phyloP scores from a whole-genome alignment of 2,797 vertebrate species.

The Sebastolobus alascanus region DNA sequence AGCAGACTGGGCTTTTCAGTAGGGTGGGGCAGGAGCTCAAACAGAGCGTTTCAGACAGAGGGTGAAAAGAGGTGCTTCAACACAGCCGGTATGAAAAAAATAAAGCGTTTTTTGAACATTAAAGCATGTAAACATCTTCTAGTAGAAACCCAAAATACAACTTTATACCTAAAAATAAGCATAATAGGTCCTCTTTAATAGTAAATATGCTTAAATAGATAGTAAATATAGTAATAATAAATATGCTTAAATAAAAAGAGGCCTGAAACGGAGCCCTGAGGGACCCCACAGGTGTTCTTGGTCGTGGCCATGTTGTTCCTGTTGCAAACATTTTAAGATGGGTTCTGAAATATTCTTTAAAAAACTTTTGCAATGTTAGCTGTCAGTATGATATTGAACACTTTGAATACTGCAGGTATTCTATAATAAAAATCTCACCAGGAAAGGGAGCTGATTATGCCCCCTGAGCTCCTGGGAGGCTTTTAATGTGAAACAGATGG shows the following conservation, averaged over 20 bases:
- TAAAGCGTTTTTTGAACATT: too few species aligned
- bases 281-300: not conserved
- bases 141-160: too few species aligned
- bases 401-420: not conserved
- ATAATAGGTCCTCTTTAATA: too few species aligned
- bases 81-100: too few species aligned
- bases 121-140: too few species aligned
- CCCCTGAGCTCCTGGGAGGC: not conserved
- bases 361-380: not conserved
- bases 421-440: not conserved
- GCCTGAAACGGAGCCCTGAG: not conserved
- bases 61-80: too few species aligned
- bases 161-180: too few species aligned
- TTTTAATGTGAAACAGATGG: slow-evolving; percentile 24
- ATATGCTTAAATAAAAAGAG: not conserved
- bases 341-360: not conserved
- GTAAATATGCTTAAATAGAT: not conserved
- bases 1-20: too few species aligned
- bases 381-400: not conserved
- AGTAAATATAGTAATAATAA: not conserved
- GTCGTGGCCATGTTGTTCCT: not conserved
- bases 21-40: too few species aligned
- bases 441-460: not conserved
- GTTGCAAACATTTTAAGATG: not conserved
- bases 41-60: too few species aligned